Percentiles rank a stretch among this genome's conserved stretches.
These are phyloP conservation scores for Agelaius phoeniceus DNA, from an alignment of 2,113 vertebrate species.

Conservation along the genomic window DNA sequence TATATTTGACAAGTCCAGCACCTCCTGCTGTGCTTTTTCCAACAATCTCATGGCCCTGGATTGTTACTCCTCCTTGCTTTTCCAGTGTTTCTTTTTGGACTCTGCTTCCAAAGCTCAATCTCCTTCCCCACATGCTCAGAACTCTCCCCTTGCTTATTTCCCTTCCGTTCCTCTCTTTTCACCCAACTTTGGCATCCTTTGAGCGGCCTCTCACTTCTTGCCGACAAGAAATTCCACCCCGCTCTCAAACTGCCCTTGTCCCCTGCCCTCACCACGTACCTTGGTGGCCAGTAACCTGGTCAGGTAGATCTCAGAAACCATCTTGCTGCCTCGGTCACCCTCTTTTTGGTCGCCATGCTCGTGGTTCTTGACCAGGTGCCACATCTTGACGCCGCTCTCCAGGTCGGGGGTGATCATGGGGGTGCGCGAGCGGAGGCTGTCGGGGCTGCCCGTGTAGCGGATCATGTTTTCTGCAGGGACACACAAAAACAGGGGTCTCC, in stretches of 20 bases:
- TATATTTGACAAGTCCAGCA: fast-evolving
- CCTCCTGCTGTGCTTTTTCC: neutral
- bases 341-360: conserved; percentile 98
- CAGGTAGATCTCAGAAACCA: conserved; percentile 99
- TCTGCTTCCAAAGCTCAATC: neutral
- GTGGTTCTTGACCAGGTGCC: conserved; percentile 98
- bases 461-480: conserved; percentile 93
- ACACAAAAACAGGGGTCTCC: neutral
- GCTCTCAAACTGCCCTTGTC: neutral
- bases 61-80: neutral
- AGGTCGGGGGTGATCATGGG: conserved; percentile 98
- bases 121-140: neutral
- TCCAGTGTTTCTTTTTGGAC: neutral
- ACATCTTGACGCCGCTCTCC: conserved; percentile 95
- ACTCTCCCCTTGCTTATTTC: neutral
- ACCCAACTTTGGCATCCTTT: neutral
- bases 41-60: neutral
- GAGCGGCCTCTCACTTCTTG: neutral
- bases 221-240: neutral
- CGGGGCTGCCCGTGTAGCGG: conserved; percentile 95
- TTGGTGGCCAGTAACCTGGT: conserved; percentile 96
- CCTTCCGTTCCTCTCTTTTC: neutral
- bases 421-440: conserved; percentile 94
- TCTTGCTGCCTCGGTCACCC: conserved; percentile 97
- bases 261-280: conserved; percentile 64